phyloP scores from a whole-genome alignment of 2,888 invertebrate genomes.

The Pristionchus exspectatus region DNA sequence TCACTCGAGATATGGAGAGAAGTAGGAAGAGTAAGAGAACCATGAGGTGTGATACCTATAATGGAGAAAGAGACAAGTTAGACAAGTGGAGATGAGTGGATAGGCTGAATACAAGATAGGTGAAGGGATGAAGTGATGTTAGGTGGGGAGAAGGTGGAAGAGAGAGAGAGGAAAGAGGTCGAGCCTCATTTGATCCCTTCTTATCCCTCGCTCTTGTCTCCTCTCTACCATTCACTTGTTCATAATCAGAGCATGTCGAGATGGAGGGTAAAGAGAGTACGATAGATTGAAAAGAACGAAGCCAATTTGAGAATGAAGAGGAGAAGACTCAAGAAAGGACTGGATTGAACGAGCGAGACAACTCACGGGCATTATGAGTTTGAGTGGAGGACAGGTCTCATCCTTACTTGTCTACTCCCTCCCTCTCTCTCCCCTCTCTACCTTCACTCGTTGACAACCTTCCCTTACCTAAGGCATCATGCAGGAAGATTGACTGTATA shows the following conservation, averaged over 20 bases:
- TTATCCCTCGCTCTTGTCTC: constrained; percentile 47
- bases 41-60: constrained; percentile 12
- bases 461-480: constrained; percentile 30
- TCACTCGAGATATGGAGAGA: constrained; percentile 16
- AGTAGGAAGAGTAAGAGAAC: neutral
- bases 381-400: constrained; percentile 53
- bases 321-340: constrained; percentile 34
- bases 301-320: constrained; percentile 38
- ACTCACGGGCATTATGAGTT: constrained; percentile 44
- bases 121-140: constrained; percentile 53
- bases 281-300: constrained; percentile 21
- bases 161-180: constrained; percentile 55
- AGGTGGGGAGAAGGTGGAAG: constrained; percentile 47
- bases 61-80: neutral
- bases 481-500: constrained; percentile 40
- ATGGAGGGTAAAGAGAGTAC: constrained; percentile 23
- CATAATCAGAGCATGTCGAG: constrained; percentile 43
- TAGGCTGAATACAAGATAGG: constrained; percentile 24
- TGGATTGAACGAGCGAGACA: constrained; percentile 34
- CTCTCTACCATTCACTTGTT: constrained; percentile 45
- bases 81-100: constrained; percentile 35
- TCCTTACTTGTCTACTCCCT: constrained; percentile 35
- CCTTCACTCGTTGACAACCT: constrained; percentile 28
- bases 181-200: constrained; percentile 49
- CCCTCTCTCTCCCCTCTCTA: neutral